Conservation (phyloP, 1,140 invertebrate species). For the Zophobas morio region DNA sequence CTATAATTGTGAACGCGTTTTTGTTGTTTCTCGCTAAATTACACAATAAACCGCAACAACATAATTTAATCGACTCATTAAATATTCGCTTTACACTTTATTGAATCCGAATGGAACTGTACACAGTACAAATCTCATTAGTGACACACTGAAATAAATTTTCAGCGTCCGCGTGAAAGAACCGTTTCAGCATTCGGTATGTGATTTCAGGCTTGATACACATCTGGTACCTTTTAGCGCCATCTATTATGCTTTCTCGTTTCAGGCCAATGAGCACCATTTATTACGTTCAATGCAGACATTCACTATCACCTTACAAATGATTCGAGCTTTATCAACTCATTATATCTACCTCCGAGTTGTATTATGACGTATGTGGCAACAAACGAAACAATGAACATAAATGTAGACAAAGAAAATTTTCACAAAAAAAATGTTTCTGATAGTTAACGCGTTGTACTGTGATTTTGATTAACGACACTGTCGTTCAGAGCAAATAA, state of each 20-base stretch:
- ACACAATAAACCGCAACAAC: no score
- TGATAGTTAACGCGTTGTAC: background rate
- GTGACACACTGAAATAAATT: no score
- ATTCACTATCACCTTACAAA: constrained; percentile 52
- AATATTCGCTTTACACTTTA: no score
- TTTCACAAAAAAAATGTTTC: constrained; percentile 1
- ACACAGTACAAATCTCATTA: no score
- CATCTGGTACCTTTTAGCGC: constrained; percentile 32
- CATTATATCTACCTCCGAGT: constrained; percentile 33
- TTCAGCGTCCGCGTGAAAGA: background rate
- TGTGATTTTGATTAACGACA: background rate
- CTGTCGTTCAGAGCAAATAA: background rate
- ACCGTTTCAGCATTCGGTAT: constrained; percentile 13
- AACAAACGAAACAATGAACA: constrained; percentile 6
- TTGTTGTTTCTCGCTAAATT: no score
- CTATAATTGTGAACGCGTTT: no score
- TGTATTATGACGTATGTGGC: constrained; percentile 19
- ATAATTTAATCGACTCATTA: no score
- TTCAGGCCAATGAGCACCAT: constrained; percentile 51
- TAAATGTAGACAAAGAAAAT: constrained; percentile 9
- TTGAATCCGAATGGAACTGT: no score
- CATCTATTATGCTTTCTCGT: constrained; percentile 56
- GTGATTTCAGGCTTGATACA: constrained; percentile 6
- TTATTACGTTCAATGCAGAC: constrained; percentile 54
- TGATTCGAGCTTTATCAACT: constrained; percentile 36